Evolutionary conservation across 2,888 invertebrate genomes (phyloP).

Genomic region (Eristalinus sepulchralis): DNA sequence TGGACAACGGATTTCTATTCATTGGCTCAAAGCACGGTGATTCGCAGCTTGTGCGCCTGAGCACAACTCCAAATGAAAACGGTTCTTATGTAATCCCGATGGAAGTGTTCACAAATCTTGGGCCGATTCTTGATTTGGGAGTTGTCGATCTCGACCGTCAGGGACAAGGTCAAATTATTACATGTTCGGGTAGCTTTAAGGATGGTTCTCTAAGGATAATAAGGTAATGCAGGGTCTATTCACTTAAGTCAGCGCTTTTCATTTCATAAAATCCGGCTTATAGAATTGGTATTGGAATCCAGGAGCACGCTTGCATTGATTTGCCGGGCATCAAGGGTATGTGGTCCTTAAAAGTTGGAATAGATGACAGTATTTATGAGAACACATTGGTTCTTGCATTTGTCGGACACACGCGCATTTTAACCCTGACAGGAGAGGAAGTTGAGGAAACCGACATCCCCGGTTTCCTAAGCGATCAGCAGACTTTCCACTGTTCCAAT

Average conservation of each 20-base stretch:
- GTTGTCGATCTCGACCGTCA: slow-evolving; percentile 98
- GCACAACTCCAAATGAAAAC: slow-evolving; percentile 90
- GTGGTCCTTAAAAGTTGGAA: slow-evolving; percentile 94
- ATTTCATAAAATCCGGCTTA: neutral
- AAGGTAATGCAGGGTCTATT: slow-evolving; percentile 75
- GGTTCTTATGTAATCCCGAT: slow-evolving; percentile 95
- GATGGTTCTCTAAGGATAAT: slow-evolving; percentile 98
- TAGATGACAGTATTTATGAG: slow-evolving; percentile 84
- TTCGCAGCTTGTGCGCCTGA: slow-evolving; percentile 95
- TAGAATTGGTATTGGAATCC: slow-evolving; percentile 98
- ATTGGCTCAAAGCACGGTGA: slow-evolving; percentile 98
- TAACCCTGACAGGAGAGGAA: slow-evolving; percentile 95
- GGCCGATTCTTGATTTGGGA: slow-evolving; percentile 98
- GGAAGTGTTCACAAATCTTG: slow-evolving; percentile 98
- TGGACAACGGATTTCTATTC: slow-evolving; percentile 98
- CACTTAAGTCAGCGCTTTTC: neutral
- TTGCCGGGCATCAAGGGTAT: slow-evolving; percentile 98
- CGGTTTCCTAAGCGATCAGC: slow-evolving; percentile 94
- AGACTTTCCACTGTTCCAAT: slow-evolving; percentile 97
- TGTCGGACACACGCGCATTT: slow-evolving; percentile 97
- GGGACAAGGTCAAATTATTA: slow-evolving; percentile 98
- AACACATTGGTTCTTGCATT: slow-evolving; percentile 97
- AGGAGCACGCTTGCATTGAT: slow-evolving; percentile 98
- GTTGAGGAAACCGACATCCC: slow-evolving; percentile 98
- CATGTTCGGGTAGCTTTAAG: slow-evolving; percentile 98